These are phyloP conservation scores for Marmota monax DNA, from an alignment of 2,113 vertebrate species.

Conservation along the genomic window DNA sequence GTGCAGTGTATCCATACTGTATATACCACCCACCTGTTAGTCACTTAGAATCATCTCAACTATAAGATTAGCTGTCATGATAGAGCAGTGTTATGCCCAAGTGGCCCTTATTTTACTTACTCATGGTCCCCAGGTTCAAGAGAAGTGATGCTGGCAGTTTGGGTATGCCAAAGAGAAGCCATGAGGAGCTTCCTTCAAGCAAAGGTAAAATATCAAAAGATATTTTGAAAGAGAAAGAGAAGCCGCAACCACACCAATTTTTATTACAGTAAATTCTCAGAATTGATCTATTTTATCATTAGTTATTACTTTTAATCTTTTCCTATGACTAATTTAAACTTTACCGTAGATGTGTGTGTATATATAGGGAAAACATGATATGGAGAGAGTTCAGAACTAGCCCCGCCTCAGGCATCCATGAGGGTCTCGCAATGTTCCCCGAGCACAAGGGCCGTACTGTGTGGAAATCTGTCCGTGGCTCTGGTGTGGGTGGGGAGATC, in stretches of 20 bases:
- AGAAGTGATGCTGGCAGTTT: no score
- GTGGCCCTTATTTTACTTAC: neutral
- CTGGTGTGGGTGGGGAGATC: no score
- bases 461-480: neutral
- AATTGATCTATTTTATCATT: neutral
- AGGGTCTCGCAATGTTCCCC: neutral
- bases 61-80: neutral
- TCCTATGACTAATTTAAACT: neutral
- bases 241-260: no score
- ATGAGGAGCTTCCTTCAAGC: neutral
- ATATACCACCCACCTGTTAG: no score
- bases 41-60: neutral
- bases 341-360: no score
- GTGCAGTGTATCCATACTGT: neutral
- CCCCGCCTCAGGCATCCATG: neutral
- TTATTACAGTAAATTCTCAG: neutral
- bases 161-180: neutral
- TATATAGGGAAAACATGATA: neutral
- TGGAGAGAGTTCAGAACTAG: neutral
- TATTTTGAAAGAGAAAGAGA: neutral
- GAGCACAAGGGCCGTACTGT: accelerated
- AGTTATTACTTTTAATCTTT: neutral
- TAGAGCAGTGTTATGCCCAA: neutral
- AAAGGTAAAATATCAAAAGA: neutral
- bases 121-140: neutral